A percentile compares a stretch with the other conserved stretches of the same genome.
phyloP scores from a whole-genome alignment of 2,113 vertebrate species.

The Arizona elegans region DNA sequence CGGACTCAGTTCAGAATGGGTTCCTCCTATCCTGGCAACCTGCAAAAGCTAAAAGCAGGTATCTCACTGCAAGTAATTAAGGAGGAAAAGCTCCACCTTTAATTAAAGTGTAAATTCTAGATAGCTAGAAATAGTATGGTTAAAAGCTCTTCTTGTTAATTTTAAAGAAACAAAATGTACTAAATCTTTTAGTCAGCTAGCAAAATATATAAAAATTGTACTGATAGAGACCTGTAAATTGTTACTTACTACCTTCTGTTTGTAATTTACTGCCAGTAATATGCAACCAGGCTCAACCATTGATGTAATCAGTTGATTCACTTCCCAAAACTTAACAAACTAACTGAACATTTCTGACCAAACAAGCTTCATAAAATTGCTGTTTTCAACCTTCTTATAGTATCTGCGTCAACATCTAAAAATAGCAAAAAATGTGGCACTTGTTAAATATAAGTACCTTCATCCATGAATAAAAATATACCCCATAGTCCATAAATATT shows the following conservation, averaged over 20 bases:
- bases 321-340: background rate
- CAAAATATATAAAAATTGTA: background rate
- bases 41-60: background rate
- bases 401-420: background rate
- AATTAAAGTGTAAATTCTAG: background rate
- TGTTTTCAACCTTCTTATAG: conserved; percentile 5
- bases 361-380: background rate
- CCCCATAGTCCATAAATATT: conserved; percentile 12
- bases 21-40: background rate
- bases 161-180: background rate
- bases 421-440: conserved; percentile 28
- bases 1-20: background rate
- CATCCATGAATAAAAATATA: conserved; percentile 3
- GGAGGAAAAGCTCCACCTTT: background rate
- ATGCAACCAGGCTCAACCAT: background rate
- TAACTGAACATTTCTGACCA: background rate
- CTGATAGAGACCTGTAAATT: background rate
- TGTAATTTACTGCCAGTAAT: background rate
- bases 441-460: background rate
- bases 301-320: background rate
- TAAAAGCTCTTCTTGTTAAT: background rate
- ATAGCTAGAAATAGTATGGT: background rate
- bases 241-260: background rate
- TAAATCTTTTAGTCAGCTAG: background rate
- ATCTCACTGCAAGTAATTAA: background rate